A percentile compares a stretch with the other conserved stretches of the same genome.
These are phyloP conservation scores for Nautilus pompilius DNA, from an alignment of 1,140 invertebrate genomes.

Conservation along the genomic window DNA sequence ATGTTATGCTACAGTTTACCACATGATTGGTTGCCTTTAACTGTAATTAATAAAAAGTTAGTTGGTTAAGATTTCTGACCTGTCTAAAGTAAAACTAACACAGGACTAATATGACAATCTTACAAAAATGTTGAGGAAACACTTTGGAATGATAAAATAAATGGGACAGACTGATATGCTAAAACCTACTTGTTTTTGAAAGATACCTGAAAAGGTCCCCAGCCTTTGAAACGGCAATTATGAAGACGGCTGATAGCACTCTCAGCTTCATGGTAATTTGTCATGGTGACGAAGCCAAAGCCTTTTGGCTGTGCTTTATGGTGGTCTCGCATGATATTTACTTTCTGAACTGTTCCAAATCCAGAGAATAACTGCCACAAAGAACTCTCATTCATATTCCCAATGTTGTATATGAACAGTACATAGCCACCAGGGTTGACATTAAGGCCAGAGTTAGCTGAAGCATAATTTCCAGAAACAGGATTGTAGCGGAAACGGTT, in stretches of 20 bases:
- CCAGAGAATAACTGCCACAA: constrained; percentile 53
- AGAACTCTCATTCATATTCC: constrained; percentile 49
- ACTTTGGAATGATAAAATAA: no score
- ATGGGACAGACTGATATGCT: no score
- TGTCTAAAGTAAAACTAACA: no score
- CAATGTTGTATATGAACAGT: constrained; percentile 59
- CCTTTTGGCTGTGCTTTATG: constrained; percentile 51
- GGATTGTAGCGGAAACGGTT: neutral
- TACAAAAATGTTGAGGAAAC: no score
- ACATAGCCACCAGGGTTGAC: constrained; percentile 22
- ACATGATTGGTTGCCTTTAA: no score
- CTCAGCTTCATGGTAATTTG: constrained; percentile 53
- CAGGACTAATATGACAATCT: no score
- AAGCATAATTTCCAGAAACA: neutral
- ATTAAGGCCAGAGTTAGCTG: neutral
- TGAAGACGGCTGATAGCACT: constrained; percentile 54
- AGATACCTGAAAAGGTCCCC: constrained; percentile 52
- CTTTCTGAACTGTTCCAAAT: constrained; percentile 54
- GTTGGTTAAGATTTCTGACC: no score
- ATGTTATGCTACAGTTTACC: no score
- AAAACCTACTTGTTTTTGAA: constrained; percentile 49
- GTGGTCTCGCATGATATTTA: constrained; percentile 53
- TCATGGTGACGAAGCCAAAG: constrained; percentile 58
- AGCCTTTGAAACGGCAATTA: constrained; percentile 49
- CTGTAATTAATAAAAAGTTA: no score